These are phyloP conservation scores for Drosophila antonietae DNA, from an alignment of 2,888 invertebrate species.

Conservation along the genomic window DNA sequence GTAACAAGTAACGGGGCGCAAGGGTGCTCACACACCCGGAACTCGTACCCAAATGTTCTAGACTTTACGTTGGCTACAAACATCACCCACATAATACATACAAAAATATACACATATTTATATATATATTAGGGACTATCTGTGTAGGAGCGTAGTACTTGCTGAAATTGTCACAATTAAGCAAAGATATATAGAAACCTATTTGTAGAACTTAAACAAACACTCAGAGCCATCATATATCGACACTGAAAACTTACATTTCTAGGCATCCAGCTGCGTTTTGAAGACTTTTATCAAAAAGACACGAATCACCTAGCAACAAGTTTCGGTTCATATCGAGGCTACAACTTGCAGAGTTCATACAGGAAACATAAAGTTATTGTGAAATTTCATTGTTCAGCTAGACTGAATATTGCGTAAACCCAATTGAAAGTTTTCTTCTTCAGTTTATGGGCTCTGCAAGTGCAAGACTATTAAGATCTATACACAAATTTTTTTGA, in stretches of 20 bases:
- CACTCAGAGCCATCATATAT: neutral
- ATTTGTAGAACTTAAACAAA: conserved; percentile 18
- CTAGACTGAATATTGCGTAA: neutral
- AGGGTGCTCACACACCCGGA: conserved; percentile 22
- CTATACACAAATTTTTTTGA: conserved; percentile 40
- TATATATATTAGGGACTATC: conserved; percentile 70
- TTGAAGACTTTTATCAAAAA: conserved; percentile 68
- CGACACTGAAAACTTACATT: conserved; percentile 21
- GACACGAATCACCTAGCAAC: conserved; percentile 28
- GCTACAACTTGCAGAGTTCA: conserved; percentile 7
- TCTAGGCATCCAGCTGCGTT: conserved; percentile 54
- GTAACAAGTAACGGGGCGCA: conserved; percentile 46
- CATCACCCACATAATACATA: conserved; percentile 5
- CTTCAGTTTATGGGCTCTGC: neutral
- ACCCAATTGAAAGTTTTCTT: neutral
- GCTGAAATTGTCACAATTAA: conserved; percentile 57
- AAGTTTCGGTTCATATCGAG: conserved; percentile 28
- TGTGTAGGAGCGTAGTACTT: conserved; percentile 50
- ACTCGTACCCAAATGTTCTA: conserved; percentile 40
- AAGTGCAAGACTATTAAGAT: conserved; percentile 1
- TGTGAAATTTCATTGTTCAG: neutral
- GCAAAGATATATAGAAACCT: conserved; percentile 25
- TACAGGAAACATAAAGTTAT: neutral
- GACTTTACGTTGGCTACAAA: conserved; percentile 45
- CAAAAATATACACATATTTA: conserved; percentile 19